Percentiles rank a stretch among this genome's conserved stretches.
phyloP scores from a whole-genome alignment of 2,888 invertebrate genomes.

The Melinaea menophilus region DNA sequence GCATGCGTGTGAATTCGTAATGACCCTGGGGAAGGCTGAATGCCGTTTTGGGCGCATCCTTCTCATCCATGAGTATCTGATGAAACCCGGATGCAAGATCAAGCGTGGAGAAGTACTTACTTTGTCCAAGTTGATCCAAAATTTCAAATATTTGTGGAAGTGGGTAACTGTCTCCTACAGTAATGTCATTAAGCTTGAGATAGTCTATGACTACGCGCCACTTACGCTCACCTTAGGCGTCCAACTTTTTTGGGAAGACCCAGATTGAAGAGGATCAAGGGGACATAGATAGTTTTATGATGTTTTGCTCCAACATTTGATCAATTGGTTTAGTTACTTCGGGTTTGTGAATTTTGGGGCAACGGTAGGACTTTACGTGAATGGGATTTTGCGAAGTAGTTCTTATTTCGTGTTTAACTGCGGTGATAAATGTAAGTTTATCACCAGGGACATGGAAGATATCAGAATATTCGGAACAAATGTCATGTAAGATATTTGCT shows the following conservation, averaged over 20 bases:
- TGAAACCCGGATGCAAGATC: constrained; percentile 31
- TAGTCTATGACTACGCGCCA: constrained; percentile 35
- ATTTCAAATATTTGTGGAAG: constrained; percentile 13
- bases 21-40: constrained; percentile 33
- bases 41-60: constrained; percentile 28
- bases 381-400: constrained; percentile 27
- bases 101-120: constrained; percentile 31
- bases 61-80: constrained; percentile 29
- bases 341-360: constrained; percentile 31
- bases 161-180: constrained; percentile 31
- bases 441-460: constrained; percentile 32
- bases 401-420: constrained; percentile 24
- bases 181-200: constrained; percentile 32
- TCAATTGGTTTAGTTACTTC: constrained; percentile 27
- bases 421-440: constrained; percentile 21
- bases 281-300: constrained; percentile 30
- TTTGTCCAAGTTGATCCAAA: constrained; percentile 19
- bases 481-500: not conserved
- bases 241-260: constrained; percentile 34
- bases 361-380: constrained; percentile 30
- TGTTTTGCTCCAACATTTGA: constrained; percentile 29
- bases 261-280: constrained; percentile 35
- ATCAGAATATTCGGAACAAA: constrained; percentile 9
- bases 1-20: constrained; percentile 30
- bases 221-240: constrained; percentile 31